phyloP scores from a whole-genome alignment of 2,797 vertebrate genomes.

The Mormyrops boulengeri region DNA sequence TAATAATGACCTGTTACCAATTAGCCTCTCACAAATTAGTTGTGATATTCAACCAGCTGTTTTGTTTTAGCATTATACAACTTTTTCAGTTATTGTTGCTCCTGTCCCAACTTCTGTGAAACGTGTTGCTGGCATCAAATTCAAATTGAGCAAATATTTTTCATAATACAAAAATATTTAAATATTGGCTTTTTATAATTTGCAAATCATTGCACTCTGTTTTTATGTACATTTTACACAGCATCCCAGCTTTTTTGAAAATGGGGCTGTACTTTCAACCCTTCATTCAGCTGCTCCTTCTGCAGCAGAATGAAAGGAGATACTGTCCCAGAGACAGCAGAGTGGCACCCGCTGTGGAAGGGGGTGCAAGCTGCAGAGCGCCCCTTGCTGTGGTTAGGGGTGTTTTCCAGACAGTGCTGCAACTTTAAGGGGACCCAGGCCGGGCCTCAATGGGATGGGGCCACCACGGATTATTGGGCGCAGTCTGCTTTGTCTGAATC shows the following conservation, averaged over 20 bases:
- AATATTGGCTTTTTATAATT: not conserved
- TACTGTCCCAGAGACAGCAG: not conserved
- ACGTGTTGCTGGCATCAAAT: not conserved
- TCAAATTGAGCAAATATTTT: no score
- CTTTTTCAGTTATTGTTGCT: not conserved
- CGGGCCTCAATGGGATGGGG: not conserved
- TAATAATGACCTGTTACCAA: not conserved
- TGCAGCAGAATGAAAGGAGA: not conserved
- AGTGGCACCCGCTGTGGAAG: not conserved
- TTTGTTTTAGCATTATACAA: not conserved
- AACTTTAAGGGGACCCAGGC: not conserved
- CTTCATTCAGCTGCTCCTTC: not conserved
- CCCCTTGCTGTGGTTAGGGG: not conserved
- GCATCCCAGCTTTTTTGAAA: not conserved
- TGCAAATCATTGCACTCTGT: not conserved
- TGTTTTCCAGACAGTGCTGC: not conserved
- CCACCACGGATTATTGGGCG: not conserved
- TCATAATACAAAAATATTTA: no score
- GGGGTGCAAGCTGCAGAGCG: not conserved
- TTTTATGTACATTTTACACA: not conserved
- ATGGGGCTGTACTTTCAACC: not conserved
- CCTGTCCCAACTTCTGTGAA: not conserved
- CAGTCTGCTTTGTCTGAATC: slow-evolving; percentile 2
- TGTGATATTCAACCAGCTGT: not conserved
- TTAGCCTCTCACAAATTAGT: not conserved